phyloP scores from a whole-genome alignment of 2,113 vertebrate species.

The Macheiramphus alcinus region DNA sequence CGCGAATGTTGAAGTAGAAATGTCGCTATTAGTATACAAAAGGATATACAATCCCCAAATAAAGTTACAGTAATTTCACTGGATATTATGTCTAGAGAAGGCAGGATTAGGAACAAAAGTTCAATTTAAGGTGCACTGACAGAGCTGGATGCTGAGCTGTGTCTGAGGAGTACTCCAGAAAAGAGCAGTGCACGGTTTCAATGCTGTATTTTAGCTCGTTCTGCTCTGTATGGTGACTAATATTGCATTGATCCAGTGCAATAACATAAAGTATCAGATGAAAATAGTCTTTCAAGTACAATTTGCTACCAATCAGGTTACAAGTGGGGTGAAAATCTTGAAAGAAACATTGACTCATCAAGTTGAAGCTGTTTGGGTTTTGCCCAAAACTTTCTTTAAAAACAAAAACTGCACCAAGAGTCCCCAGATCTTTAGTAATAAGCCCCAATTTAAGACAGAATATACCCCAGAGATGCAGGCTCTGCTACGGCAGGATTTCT shows the following conservation, averaged over 20 bases:
- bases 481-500: not conserved
- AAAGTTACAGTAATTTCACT: not conserved
- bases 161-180: not conserved
- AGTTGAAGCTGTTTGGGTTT: not conserved
- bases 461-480: not conserved
- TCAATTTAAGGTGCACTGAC: not conserved
- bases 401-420: not conserved
- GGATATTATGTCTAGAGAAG: not conserved
- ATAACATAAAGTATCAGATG: not conserved
- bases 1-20: not conserved
- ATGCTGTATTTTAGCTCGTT: not conserved
- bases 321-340: not conserved
- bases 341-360: not conserved
- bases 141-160: not conserved
- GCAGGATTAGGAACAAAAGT: not conserved
- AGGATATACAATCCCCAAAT: not conserved
- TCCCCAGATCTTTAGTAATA: not conserved
- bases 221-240: not conserved
- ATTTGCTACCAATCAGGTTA: not conserved
- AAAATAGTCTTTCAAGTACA: not conserved
- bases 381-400: not conserved
- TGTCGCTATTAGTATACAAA: not conserved
- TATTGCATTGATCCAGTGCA: not conserved
- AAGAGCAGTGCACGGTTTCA: not conserved
- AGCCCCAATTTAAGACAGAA: not conserved